Evolutionary conservation across 2,888 invertebrate species (phyloP).

Genomic region (Steromphala cineraria): DNA sequence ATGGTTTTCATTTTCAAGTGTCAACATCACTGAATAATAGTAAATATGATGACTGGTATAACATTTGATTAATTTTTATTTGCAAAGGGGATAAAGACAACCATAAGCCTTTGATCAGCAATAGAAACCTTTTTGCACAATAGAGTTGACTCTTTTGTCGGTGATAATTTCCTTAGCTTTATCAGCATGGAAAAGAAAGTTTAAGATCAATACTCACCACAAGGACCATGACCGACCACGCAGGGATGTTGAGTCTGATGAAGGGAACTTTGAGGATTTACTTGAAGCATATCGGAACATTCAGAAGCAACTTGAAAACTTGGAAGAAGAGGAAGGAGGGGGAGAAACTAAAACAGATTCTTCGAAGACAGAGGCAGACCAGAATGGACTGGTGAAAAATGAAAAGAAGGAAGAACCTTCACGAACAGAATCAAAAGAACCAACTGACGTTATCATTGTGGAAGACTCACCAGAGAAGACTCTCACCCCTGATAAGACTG

Average conservation of each 20-base stretch:
- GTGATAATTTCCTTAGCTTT: not conserved
- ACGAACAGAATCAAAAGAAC: not conserved
- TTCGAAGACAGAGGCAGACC: not conserved
- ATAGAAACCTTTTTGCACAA: not conserved
- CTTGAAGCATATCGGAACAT: constrained; percentile 48
- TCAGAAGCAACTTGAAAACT: constrained; percentile 46
- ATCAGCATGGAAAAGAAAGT: not conserved
- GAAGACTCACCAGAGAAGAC: not conserved
- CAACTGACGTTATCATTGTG: not conserved
- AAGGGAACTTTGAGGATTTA: constrained; percentile 45
- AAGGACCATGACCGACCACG: not conserved
- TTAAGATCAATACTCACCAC: not conserved
- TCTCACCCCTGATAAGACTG: not conserved
- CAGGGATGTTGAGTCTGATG: constrained; percentile 22
- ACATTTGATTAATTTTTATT: too few species aligned
- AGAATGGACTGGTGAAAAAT: not conserved
- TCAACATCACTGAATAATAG: too few species aligned
- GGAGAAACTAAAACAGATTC: not conserved
- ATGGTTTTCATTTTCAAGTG: too few species aligned
- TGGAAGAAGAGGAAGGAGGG: constrained; percentile 33
- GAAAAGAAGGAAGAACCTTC: not conserved
- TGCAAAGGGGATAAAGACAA: too few species aligned
- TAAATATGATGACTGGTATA: too few species aligned
- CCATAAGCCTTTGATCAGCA: not conserved
- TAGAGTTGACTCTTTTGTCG: too few species aligned